Evolutionary conservation across 2,797 vertebrate genomes (phyloP).

Genomic region (Coregonus sp.): DNA sequence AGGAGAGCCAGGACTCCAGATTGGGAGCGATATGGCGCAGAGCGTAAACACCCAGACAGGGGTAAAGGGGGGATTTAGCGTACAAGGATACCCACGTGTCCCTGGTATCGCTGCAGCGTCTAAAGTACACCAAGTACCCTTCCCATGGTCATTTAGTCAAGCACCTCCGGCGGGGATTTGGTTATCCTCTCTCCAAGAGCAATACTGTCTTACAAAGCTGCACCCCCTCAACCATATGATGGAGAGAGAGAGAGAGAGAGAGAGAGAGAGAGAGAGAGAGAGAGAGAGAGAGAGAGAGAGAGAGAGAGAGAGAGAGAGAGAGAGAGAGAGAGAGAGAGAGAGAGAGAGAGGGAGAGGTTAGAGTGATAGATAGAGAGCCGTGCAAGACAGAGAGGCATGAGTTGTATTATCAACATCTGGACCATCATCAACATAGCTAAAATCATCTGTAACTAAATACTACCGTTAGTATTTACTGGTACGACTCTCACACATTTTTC

Average conservation of each 20-base stretch:
- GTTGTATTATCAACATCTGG: not conserved
- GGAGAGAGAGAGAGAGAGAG: conserved; percentile 51
- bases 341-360: not conserved
- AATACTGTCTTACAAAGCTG: conserved; percentile 46
- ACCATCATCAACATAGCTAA: not conserved
- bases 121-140: conserved; percentile 58
- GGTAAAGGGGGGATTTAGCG: conserved; percentile 58
- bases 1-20: conserved; percentile 70
- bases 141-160: conserved; percentile 70
- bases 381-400: not conserved
- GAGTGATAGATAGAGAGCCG: not conserved
- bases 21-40: conserved; percentile 66
- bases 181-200: conserved; percentile 63
- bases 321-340: not conserved
- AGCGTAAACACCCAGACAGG: conserved; percentile 66
- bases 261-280: conserved; percentile 20
- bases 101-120: conserved; percentile 55
- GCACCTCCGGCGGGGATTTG: conserved; percentile 62
- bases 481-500: not conserved
- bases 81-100: conserved; percentile 58
- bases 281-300: not conserved
- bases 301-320: not conserved
- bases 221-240: conserved; percentile 7
- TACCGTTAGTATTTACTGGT: not conserved
- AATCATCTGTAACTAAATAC: not conserved